phyloP scores from a whole-genome alignment of 2,888 invertebrate genomes.

The Cremastobaeus sp. region DNA sequence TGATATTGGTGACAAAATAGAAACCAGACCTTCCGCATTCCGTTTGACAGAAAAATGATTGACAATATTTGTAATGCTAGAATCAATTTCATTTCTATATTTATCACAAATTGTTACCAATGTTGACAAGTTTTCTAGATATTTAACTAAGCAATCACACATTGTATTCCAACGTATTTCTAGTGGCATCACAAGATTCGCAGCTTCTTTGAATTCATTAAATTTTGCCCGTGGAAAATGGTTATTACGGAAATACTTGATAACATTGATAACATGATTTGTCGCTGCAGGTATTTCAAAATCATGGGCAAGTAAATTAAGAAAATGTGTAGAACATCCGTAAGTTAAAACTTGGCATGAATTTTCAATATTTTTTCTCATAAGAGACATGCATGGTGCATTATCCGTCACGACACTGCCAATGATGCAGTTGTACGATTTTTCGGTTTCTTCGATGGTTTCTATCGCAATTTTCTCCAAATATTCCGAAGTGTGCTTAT shows the following conservation, averaged over 20 bases:
- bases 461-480: background rate
- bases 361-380: conserved; percentile 4
- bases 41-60: conserved; percentile 6
- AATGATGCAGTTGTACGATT: background rate
- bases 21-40: conserved; percentile 6
- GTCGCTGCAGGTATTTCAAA: conserved; percentile 14
- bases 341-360: background rate
- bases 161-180: conserved; percentile 26
- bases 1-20: conserved; percentile 11
- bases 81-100: conserved; percentile 5
- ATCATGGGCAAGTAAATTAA: conserved; percentile 12
- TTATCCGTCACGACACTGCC: conserved; percentile 21
- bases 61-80: conserved; percentile 4
- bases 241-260: conserved; percentile 11
- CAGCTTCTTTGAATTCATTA: conserved; percentile 8
- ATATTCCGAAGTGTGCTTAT: background rate
- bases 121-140: conserved; percentile 15
- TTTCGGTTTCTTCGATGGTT: conserved; percentile 1
- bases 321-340: conserved; percentile 6
- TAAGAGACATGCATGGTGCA: conserved; percentile 9
- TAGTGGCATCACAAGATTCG: conserved; percentile 12
- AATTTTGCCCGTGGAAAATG: conserved; percentile 14
- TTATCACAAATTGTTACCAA: conserved; percentile 14
- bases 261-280: conserved; percentile 23
- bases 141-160: conserved; percentile 11